Evolutionary conservation across 2,888 invertebrate genomes (phyloP).

Genomic region (Leptothorax acervorum): DNA sequence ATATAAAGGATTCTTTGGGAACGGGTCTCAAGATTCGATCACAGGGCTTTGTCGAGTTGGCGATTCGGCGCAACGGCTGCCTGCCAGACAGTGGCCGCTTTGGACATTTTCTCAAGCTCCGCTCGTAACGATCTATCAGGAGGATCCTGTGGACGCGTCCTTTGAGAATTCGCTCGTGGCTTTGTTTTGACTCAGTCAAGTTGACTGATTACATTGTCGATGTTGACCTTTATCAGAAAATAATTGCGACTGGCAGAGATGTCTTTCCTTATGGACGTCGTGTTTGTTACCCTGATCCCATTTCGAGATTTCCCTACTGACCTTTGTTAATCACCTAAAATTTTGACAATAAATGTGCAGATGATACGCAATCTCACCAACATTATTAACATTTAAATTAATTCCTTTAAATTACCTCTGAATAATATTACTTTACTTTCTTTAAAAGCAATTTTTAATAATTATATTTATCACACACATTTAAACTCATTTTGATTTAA

Average conservation of each 20-base stretch:
- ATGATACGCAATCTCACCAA: background rate
- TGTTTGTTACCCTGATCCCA: background rate
- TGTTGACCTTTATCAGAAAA: constrained; percentile 15
- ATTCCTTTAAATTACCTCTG: background rate
- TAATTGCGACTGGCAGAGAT: constrained; percentile 15
- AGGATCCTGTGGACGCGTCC: constrained; percentile 45
- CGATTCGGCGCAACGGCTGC: constrained; percentile 69
- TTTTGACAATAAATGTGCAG: background rate
- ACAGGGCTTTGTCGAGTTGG: constrained; percentile 79
- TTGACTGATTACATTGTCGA: constrained; percentile 28
- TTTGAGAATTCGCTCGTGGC: constrained; percentile 61
- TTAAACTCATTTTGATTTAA: background rate
- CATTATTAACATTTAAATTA: background rate
- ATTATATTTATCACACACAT: background rate
- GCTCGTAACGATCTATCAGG: constrained; percentile 63
- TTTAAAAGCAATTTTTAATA: constrained; percentile 7
- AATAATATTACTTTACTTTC: background rate
- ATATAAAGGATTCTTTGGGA: constrained; percentile 84
- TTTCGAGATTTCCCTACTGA: background rate
- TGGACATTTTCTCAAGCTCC: constrained; percentile 68
- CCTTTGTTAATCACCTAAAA: background rate
- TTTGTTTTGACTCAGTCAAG: background rate
- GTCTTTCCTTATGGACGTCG: background rate
- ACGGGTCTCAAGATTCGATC: constrained; percentile 85
- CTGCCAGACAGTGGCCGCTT: constrained; percentile 71